Evolutionary conservation across 2,113 vertebrate species (phyloP).

Genomic region (Hipposideros armiger): DNA sequence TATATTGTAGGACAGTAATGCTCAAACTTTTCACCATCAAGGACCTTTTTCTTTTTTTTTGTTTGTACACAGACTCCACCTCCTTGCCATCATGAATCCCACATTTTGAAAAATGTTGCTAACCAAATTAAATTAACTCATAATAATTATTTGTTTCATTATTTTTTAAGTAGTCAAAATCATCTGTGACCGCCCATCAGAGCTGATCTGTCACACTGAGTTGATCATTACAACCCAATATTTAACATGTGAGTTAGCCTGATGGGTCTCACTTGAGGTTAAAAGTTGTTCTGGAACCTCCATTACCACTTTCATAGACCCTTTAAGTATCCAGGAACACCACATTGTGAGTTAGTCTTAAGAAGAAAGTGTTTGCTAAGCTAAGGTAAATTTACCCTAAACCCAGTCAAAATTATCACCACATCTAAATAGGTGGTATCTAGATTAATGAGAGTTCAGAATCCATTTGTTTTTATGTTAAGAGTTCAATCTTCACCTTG

Average conservation of each 20-base stretch:
- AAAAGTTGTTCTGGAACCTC: neutral
- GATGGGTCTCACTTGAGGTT: neutral
- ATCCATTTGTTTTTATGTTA: slow-evolving; percentile 1
- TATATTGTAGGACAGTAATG: neutral
- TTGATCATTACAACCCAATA: neutral
- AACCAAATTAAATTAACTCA: neutral
- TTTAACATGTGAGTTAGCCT: neutral
- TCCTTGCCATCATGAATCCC: neutral
- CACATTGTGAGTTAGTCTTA: neutral
- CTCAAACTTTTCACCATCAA: neutral
- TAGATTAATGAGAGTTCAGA: neutral
- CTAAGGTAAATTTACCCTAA: neutral
- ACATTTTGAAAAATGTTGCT: slow-evolving; percentile 17
- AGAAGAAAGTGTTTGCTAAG: neutral
- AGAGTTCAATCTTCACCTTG: neutral
- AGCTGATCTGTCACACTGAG: neutral
- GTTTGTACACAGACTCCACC: neutral
- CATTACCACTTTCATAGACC: neutral
- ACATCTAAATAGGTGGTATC: neutral
- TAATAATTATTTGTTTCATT: slow-evolving; percentile 24
- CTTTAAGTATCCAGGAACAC: neutral
- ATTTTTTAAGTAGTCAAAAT: slow-evolving; percentile 1
- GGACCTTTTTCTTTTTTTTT: neutral
- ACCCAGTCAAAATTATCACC: neutral
- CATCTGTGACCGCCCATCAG: neutral